Conservation (phyloP, 2,888 invertebrate genomes). For the Gari tellinella region DNA sequence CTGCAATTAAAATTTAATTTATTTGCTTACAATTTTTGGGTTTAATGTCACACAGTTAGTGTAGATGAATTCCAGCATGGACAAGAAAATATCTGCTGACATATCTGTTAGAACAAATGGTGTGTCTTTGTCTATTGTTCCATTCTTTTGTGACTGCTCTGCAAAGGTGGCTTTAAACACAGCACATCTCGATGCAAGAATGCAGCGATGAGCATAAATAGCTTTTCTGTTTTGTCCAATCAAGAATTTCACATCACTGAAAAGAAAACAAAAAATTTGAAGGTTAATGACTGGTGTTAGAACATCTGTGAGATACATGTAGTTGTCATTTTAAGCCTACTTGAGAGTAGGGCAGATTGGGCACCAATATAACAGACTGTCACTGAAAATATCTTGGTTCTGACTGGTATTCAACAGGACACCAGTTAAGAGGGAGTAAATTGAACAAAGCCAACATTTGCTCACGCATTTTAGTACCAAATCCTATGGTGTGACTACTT, state of each 20-base stretch:
- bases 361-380: too few relatives aligned
- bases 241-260: constrained; percentile 82
- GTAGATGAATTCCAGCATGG: constrained; percentile 82
- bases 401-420: too few relatives aligned
- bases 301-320: too few relatives aligned
- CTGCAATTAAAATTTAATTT: not conserved
- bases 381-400: too few relatives aligned
- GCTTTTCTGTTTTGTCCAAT: constrained; percentile 80
- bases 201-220: constrained; percentile 79
- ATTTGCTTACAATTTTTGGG: constrained; percentile 77
- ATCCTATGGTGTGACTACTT: too few relatives aligned
- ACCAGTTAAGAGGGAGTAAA: too few relatives aligned
- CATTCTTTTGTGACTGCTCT: constrained; percentile 71
- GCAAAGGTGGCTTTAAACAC: constrained; percentile 83
- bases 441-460: too few relatives aligned
- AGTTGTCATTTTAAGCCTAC: too few relatives aligned
- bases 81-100: constrained; percentile 78
- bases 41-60: constrained; percentile 81
- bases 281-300: too few relatives aligned
- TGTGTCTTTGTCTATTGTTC: constrained; percentile 73
- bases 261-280: constrained; percentile 19
- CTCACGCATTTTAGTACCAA: too few relatives aligned
- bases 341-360: too few relatives aligned
- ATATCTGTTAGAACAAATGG: constrained; percentile 82
- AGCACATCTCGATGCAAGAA: constrained; percentile 80